Percentiles rank a stretch among this genome's conserved stretches.
Evolutionary conservation across 2,113 vertebrate genomes (phyloP).

Genomic region (Clupea harengus): DNA sequence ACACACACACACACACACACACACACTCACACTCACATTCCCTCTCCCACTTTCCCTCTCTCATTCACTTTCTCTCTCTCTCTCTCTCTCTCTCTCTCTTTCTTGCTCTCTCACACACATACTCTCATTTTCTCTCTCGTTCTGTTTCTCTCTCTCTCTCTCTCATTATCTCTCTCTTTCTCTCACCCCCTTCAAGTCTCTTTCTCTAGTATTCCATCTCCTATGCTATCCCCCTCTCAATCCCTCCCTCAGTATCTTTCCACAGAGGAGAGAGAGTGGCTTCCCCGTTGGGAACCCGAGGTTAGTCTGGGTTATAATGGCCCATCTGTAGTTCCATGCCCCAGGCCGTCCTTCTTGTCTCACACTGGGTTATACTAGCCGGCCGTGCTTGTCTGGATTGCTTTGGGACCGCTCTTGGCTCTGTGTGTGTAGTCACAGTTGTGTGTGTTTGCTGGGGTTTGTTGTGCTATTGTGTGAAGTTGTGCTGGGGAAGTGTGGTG

Average conservation of each 20-base stretch:
- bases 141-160: neutral
- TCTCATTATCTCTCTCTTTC: neutral
- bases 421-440: neutral
- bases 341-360: neutral
- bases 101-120: neutral
- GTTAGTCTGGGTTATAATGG: constrained; percentile 1
- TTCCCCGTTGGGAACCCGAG: neutral
- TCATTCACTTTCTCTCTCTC: neutral
- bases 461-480: too few species aligned
- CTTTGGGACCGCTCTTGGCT: neutral
- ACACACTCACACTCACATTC: neutral
- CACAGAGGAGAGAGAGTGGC: neutral
- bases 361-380: neutral
- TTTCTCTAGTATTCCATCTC: too few species aligned
- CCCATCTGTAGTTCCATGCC: constrained; percentile 9
- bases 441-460: neutral
- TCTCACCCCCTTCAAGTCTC: neutral
- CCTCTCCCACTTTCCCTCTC: neutral
- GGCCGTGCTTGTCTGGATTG: neutral
- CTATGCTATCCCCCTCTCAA: neutral
- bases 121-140: too few species aligned
- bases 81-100: neutral
- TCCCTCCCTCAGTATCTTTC: neutral
- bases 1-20: neutral
- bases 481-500: too few species aligned